Evolutionary conservation across 2,888 invertebrate species (phyloP).

Genomic region (Anaspis maculata): DNA sequence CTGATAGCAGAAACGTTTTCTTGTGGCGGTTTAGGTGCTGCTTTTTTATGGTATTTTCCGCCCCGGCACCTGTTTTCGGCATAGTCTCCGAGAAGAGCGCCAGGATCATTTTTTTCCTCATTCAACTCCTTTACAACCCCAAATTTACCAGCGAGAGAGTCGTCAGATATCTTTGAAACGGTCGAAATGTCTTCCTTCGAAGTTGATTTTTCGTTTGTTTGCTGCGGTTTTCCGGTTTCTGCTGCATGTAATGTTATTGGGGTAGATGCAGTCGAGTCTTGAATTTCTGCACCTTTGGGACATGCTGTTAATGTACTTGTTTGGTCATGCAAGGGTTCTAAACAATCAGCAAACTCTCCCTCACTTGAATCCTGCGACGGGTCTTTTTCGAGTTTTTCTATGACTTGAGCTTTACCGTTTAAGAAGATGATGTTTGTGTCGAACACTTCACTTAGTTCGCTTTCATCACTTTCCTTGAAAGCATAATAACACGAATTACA

Average conservation of each 20-base stretch:
- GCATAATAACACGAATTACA: too few species aligned
- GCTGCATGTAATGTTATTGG: constrained; percentile 7
- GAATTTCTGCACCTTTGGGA: too few species aligned
- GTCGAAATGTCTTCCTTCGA: too few species aligned
- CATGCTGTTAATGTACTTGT: constrained; percentile 27
- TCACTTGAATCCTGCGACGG: constrained; percentile 30
- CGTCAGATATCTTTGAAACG: too few species aligned
- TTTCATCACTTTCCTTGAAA: constrained; percentile 32
- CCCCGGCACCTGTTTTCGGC: constrained; percentile 28
- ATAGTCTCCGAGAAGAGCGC: neutral
- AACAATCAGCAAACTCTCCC: constrained; percentile 35
- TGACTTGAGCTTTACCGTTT: constrained; percentile 23
- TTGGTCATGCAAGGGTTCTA: constrained; percentile 28
- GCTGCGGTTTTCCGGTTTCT: neutral
- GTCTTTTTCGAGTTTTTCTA: constrained; percentile 13
- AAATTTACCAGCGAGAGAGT: too few species aligned
- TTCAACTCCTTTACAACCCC: too few species aligned
- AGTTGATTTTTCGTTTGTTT: too few species aligned
- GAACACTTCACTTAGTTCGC: constrained; percentile 31
- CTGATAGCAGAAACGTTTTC: constrained; percentile 34
- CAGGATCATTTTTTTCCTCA: too few species aligned
- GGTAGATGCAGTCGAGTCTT: too few species aligned
- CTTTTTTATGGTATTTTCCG: constrained; percentile 47
- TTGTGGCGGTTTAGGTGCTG: constrained; percentile 42
- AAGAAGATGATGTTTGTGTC: constrained; percentile 30